Evolutionary conservation across 2,113 vertebrate species (phyloP).

Genomic region (Phoenicopterus ruber): DNA sequence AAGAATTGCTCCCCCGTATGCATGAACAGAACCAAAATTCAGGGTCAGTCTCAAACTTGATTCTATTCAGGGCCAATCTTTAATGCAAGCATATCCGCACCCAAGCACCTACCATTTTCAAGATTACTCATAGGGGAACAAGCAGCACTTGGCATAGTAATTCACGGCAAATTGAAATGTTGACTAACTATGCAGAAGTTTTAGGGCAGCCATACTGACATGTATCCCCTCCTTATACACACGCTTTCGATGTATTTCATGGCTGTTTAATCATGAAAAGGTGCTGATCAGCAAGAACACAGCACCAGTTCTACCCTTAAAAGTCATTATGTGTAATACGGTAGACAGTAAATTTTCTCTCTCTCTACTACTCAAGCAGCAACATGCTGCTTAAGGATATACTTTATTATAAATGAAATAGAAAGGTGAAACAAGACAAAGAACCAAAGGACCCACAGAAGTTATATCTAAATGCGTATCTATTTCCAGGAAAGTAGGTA

Average conservation of each 20-base stretch:
- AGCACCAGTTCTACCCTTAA: neutral
- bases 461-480: neutral
- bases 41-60: neutral
- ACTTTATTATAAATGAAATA: neutral
- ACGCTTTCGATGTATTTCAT: neutral
- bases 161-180: neutral
- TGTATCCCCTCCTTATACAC: neutral
- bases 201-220: neutral
- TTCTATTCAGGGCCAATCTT: neutral
- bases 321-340: rapidly evolving
- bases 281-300: neutral
- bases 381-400: neutral
- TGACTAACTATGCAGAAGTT: neutral
- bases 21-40: neutral
- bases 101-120: neutral
- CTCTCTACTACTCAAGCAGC: neutral
- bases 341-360: neutral
- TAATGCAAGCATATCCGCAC: neutral
- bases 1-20: neutral
- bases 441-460: neutral
- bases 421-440: neutral
- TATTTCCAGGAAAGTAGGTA: neutral
- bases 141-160: neutral
- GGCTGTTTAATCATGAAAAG: neutral
- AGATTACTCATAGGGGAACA: neutral